A percentile compares a stretch with the other conserved stretches of the same genome.
phyloP scores from a whole-genome alignment of 2,888 invertebrate species.

The Crocallis elinguaria region DNA sequence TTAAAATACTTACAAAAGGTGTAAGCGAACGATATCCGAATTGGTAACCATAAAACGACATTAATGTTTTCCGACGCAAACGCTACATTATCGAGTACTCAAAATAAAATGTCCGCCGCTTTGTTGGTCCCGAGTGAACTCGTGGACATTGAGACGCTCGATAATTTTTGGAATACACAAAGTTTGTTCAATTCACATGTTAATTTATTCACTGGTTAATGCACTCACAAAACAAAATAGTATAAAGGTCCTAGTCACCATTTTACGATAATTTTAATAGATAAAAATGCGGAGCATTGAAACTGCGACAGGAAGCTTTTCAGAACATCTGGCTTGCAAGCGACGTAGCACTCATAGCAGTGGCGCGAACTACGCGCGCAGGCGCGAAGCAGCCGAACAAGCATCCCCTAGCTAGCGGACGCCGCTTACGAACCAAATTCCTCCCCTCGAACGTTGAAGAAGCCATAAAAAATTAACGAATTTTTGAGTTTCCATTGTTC shows the following conservation, averaged over 20 bases:
- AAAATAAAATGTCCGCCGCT: constrained; percentile 86
- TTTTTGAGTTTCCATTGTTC: constrained; percentile 75
- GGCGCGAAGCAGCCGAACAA: constrained; percentile 76
- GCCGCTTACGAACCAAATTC: constrained; percentile 69
- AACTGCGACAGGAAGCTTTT: constrained; percentile 83
- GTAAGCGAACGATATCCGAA: constrained; percentile 81
- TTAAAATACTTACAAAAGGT: constrained; percentile 81
- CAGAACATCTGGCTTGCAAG: constrained; percentile 83
- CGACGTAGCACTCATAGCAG: constrained; percentile 83
- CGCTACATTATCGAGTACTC: constrained; percentile 85
- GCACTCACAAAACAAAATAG: constrained; percentile 70
- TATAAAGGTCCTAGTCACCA: constrained; percentile 73
- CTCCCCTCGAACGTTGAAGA: constrained; percentile 71
- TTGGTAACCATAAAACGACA: constrained; percentile 83
- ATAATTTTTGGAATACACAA: constrained; percentile 71
- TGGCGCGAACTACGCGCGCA: constrained; percentile 85
- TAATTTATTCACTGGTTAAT: constrained; percentile 70
- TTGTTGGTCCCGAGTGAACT: constrained; percentile 84
- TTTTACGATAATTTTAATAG: constrained; percentile 70
- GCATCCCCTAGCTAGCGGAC: constrained; percentile 81
- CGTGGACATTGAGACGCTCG: constrained; percentile 84
- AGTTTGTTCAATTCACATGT: constrained; percentile 71
- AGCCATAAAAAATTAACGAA: constrained; percentile 83
- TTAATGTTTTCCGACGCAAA: constrained; percentile 82
- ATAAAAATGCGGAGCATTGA: constrained; percentile 72